Conservation (phyloP, 2,888 invertebrate species). For the Sarcophaga rosellei region DNA sequence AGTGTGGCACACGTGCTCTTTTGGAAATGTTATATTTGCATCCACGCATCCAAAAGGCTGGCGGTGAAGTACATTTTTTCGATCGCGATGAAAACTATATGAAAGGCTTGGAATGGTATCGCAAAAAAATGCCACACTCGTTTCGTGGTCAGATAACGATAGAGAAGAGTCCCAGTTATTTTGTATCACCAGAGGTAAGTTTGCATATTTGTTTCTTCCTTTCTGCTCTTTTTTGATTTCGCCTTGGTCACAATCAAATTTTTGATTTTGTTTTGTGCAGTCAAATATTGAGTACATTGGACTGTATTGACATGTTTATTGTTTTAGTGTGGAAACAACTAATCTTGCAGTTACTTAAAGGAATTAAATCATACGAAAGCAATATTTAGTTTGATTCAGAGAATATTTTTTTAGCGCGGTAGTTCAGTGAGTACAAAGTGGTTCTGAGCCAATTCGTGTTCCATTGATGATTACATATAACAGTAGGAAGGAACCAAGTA, state of each 20-base stretch:
- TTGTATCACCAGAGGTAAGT: constrained; percentile 95
- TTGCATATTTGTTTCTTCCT: constrained; percentile 4
- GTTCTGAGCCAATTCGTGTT: too few relatives aligned
- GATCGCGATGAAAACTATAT: constrained; percentile 96
- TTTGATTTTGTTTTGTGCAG: too few relatives aligned
- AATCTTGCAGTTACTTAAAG: too few relatives aligned
- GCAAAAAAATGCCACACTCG: constrained; percentile 96
- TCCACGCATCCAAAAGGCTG: constrained; percentile 94
- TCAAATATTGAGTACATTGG: too few relatives aligned
- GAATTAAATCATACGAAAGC: too few relatives aligned
- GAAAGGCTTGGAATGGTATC: constrained; percentile 96
- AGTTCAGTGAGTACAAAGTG: too few relatives aligned
- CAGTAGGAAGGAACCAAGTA: too few relatives aligned
- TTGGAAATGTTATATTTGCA: constrained; percentile 98
- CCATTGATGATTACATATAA: too few relatives aligned
- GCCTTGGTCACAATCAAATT: background rate
- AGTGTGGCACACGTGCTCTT: constrained; percentile 97
- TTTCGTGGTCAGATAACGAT: constrained; percentile 96
- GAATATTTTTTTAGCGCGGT: too few relatives aligned
- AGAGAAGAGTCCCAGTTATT: constrained; percentile 99
- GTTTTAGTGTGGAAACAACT: too few relatives aligned
- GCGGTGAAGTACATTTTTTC: constrained; percentile 98
- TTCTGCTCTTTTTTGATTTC: background rate
- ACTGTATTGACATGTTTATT: too few relatives aligned
- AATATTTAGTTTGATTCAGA: too few relatives aligned